Base-by-base conservation (phyloP, 2,888 invertebrate genomes). In the Phyllotreta cruciferae region DNA sequence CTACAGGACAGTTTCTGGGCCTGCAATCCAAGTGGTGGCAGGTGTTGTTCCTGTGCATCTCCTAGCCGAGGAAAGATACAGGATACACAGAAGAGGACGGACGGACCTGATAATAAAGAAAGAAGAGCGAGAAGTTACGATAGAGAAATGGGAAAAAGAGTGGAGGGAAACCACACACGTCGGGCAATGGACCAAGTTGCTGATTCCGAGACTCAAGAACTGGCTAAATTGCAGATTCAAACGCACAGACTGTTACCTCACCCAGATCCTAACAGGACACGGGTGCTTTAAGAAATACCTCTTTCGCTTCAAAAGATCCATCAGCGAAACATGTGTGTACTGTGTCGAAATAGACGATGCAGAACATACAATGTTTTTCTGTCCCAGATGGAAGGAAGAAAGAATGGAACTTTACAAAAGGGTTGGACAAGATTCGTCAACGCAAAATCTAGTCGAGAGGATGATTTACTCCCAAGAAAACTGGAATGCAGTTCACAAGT, bases 201-300 rank as follows among this genome's bases (percentile, higher is more conserved):
- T 47, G 5, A 47, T 47, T 14, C 47, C 47, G 9, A 6, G 8
- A 1, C 10, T 49, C 10, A 34, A 49, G 8, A 34, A 10, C 1
- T 49, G 49, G 49, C 1, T 49, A 6, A 8, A 49, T 1, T n/a
- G 49, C 7, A 8, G 10, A 2, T 36, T 36, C 10, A 6, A 10
- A 7, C 8, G 5, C 6, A 9, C 34, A 13, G 24, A 47, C 8
- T 47, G 11, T 14, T 47, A 3, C 24, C 10, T 41, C 1, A 41
- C 41, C 10, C 41, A 41, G 4, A 1, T 41, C 10, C 41, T 41
- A 41, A 3, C 3, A n/a, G 41, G 41, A 41, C 41, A 41, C 10
- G 41, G 41, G 41, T 41, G 41, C 41, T 41, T 41, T 10, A 41
- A 3, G 41, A 41, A 41, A 41, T 41, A 41, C 6, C 4, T 41